Percentiles rank a stretch among this genome's conserved stretches.
phyloP scores from a whole-genome alignment of 2,797 vertebrate species.

The Naso thynnoides region DNA sequence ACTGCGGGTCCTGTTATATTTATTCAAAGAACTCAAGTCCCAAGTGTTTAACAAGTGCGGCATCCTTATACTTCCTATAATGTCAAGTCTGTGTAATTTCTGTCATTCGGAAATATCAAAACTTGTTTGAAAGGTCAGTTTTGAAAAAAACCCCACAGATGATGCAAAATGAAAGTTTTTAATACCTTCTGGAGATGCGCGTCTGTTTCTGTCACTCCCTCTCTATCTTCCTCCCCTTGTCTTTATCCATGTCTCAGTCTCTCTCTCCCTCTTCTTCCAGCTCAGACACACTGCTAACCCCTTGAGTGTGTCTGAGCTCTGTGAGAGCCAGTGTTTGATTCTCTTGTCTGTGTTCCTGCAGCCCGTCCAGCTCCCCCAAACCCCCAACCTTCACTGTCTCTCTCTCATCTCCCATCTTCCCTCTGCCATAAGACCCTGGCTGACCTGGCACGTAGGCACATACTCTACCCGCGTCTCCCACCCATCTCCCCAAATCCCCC shows the following conservation, averaged over 20 bases:
- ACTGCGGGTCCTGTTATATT: background rate
- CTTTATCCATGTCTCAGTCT: slow-evolving; percentile 16
- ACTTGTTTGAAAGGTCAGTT: background rate
- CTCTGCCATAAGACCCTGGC: slow-evolving; percentile 70
- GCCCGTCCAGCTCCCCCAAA: slow-evolving; percentile 46
- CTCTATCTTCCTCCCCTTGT: slow-evolving; percentile 13
- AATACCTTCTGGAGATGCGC: slow-evolving; percentile 12
- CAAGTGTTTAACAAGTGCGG: background rate
- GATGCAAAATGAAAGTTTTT: background rate
- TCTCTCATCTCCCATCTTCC: slow-evolving; percentile 63
- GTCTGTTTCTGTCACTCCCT: slow-evolving; percentile 15
- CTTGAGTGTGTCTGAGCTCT: slow-evolving; percentile 64
- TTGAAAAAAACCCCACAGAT: background rate
- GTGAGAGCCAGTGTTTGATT: slow-evolving; percentile 66
- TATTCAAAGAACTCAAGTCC: background rate
- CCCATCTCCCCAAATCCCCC: slow-evolving; percentile 50
- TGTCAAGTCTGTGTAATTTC: no score
- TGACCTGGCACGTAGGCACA: slow-evolving; percentile 75
- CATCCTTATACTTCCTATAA: background rate
- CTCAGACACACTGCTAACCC: slow-evolving; percentile 57
- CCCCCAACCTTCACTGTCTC: slow-evolving; percentile 44
- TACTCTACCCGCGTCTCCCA: slow-evolving; percentile 50
- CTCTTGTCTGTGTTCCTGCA: slow-evolving; percentile 49
- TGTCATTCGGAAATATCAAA: background rate
- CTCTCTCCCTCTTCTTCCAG: slow-evolving; percentile 21